These are phyloP conservation scores for Amblyjoppa proteus DNA, from an alignment of 2,888 invertebrate genomes.

Conservation along the genomic window DNA sequence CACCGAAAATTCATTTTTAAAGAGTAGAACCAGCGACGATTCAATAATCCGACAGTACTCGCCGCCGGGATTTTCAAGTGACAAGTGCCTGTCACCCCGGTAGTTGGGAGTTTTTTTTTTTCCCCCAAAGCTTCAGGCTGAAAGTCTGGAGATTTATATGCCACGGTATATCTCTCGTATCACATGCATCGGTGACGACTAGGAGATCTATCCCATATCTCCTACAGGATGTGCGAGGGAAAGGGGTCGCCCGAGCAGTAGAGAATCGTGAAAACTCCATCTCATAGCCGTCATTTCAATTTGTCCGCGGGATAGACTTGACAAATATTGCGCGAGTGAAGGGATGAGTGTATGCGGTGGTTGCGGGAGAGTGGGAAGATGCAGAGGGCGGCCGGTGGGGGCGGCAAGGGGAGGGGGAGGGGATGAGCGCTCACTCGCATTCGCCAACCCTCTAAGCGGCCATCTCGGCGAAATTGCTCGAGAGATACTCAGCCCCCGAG, in stretches of 20 bases:
- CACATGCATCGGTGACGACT: constrained; percentile 45
- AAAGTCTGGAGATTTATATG: constrained; percentile 33
- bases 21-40: constrained; percentile 1
- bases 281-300: constrained; percentile 80
- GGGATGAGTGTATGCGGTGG: constrained; percentile 22
- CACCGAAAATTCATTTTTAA: not conserved
- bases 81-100: constrained; percentile 38
- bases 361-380: not conserved
- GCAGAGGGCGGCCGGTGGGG: not conserved
- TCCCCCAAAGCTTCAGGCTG: constrained; percentile 32
- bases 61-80: constrained; percentile 41
- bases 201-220: constrained; percentile 14
- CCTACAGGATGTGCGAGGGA: constrained; percentile 10
- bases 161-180: constrained; percentile 29
- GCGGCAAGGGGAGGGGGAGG: not conserved
- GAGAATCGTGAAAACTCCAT: constrained; percentile 74
- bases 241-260: constrained; percentile 19
- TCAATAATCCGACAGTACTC: constrained; percentile 51
- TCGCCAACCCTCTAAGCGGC: constrained; percentile 68
- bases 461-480: constrained; percentile 73
- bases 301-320: constrained; percentile 76
- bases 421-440: constrained; percentile 50
- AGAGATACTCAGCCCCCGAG: constrained; percentile 74
- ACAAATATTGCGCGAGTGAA: constrained; percentile 77
- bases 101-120: constrained; percentile 33